These are phyloP conservation scores for Conger conger DNA, from an alignment of 2,113 vertebrate species.

Conservation along the genomic window DNA sequence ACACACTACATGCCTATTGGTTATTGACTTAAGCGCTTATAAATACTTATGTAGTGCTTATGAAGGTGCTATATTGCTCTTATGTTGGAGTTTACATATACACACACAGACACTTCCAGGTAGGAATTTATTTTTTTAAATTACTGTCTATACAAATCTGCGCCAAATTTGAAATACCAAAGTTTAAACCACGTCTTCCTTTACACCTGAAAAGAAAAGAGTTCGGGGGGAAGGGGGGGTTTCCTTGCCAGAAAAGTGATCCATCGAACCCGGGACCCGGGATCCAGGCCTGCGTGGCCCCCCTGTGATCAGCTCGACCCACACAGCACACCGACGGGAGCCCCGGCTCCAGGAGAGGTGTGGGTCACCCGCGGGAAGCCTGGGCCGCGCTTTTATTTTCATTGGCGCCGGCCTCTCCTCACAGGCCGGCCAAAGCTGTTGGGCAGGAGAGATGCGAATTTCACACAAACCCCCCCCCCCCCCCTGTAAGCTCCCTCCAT, in stretches of 20 bases:
- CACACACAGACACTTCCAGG: not conserved
- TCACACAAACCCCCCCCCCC: no score
- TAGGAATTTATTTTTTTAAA: not conserved
- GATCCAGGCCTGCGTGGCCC: constrained; percentile 4
- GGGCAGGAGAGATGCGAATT: constrained; percentile 61
- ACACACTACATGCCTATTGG: no score
- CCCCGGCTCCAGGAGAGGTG: constrained; percentile 61
- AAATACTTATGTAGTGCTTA: no score
- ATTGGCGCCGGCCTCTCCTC: constrained; percentile 52
- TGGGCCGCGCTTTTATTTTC: constrained; percentile 65
- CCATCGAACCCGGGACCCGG: constrained; percentile 21
- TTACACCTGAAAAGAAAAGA: constrained; percentile 9
- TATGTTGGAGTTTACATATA: no score
- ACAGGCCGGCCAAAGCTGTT: constrained; percentile 60
- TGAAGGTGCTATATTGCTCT: no score
- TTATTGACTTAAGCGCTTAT: no score
- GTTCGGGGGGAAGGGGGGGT: not conserved
- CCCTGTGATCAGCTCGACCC: constrained; percentile 45
- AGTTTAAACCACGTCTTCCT: not conserved
- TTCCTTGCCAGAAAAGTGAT: constrained; percentile 9
- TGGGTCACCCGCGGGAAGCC: constrained; percentile 63
- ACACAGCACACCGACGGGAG: constrained; percentile 62
- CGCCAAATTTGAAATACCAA: not conserved
- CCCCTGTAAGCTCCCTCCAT: constrained; percentile 50
- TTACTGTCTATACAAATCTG: not conserved